Evolutionary conservation across 2,888 invertebrate genomes (phyloP), one percentile per base, ranked within the genome.

Genomic region (Nomada hirtipes): DNA sequence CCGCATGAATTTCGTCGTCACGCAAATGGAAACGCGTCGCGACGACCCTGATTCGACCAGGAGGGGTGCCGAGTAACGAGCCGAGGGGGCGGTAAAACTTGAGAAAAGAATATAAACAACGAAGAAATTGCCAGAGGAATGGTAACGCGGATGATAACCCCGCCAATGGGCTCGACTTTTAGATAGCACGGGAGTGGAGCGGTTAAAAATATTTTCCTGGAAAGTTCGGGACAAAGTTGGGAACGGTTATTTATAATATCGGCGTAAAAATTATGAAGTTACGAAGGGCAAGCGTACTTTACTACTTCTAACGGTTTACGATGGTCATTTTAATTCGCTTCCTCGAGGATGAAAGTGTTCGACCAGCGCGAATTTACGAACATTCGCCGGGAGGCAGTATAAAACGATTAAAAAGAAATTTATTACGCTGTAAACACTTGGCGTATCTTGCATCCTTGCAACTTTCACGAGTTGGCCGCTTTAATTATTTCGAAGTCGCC

Each of bases 41-140:
- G 82, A 78, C 82, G 57, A 77, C 52, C 42, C 74, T 76, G 86
- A 87, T 87, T 87, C 67, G 75, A 78, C 67, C 57, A 65, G 52
- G 36, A 55, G 63, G 63, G 87, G 63, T 72, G 69, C 26, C 53
- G 60, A 60, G 61, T 87, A 82, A 85, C 69, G 76, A 82, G 68
- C 76, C 63, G 74, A 83, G 69, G 78, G 29, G 68, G 57, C 23
- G 44, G 15, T 10, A 18, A 68, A 76, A 73, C 55, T 64, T 20
- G 42, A 42, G 50, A 20, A 52, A 47, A 44, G 64, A 53, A 70
- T 44, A 47, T 29, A 26, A 52, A 60, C 61, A 63, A 26, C 52
- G 52, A 67, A 20, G 20, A 65, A 60, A 77, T 73, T 73, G 65
- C 63, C 36, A 42, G 44, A 20, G 55, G 64, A 63, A 71, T 53